Conservation (phyloP, 2,888 invertebrate species). For the Meghimatium bilineatum region DNA sequence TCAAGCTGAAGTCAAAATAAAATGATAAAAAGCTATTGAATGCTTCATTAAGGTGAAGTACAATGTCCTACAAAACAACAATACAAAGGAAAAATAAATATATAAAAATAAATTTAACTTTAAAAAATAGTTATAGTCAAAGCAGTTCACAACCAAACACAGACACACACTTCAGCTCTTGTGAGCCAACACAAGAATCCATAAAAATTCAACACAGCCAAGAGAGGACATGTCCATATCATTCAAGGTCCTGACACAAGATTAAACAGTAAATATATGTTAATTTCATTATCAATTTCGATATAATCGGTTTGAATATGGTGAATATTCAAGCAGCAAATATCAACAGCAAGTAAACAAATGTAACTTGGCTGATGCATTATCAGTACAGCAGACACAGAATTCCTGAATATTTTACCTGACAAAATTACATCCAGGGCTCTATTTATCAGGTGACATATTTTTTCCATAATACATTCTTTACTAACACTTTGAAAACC, state of each 20-base stretch:
- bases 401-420: too few relatives aligned
- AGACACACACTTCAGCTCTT: background rate
- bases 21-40: background rate
- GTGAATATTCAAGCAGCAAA: background rate
- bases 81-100: background rate
- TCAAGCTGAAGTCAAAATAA: background rate
- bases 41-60: background rate
- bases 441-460: too few relatives aligned
- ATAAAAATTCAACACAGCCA: slow-evolving; percentile 3
- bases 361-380: too few relatives aligned
- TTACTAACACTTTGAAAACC: too few relatives aligned
- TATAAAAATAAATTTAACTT: background rate
- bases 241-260: background rate
- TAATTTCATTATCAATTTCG: background rate
- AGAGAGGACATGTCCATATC: background rate
- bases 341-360: background rate
- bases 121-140: background rate
- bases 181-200: background rate
- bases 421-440: too few relatives aligned
- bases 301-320: background rate
- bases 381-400: too few relatives aligned
- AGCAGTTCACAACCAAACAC: background rate
- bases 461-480: too few relatives aligned
- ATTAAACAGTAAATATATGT: background rate
- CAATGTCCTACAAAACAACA: background rate